Percentiles rank a stretch among this genome's conserved stretches.
Conservation (phyloP, 2,113 vertebrate genomes). For the Callocephalon fimbriatum region DNA sequence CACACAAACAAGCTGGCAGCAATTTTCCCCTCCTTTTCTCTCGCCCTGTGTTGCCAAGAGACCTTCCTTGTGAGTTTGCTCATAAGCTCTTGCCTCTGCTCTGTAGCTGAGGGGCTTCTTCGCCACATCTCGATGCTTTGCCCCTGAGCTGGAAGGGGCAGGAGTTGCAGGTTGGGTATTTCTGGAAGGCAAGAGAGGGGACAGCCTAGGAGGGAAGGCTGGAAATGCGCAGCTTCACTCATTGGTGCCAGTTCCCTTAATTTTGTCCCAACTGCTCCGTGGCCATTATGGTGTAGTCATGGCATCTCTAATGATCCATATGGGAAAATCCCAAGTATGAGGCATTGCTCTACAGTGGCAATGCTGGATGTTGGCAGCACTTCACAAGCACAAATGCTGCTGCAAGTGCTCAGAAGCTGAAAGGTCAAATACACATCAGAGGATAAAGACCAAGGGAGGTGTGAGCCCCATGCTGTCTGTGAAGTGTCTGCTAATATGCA, state of each 20-base stretch:
- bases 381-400: not conserved
- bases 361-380: not conserved
- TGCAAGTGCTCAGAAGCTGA: not conserved
- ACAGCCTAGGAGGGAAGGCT: not conserved
- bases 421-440: not conserved
- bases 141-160: not conserved
- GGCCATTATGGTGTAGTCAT: accelerated
- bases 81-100: not conserved
- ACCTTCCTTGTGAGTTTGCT: not conserved
- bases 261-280: not conserved
- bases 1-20: slow-evolving; percentile 56
- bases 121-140: accelerated
- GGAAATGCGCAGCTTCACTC: not conserved
- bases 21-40: not conserved
- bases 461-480: not conserved
- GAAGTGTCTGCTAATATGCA: not conserved
- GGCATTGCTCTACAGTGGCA: not conserved
- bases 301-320: accelerated
- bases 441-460: not conserved
- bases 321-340: not conserved
- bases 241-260: not conserved
- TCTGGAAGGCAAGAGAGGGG: not conserved
- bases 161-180: not conserved
- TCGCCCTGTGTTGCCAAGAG: not conserved
- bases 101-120: not conserved